Conservation (phyloP, 2,888 invertebrate species). For the Heteropelma amictum region DNA sequence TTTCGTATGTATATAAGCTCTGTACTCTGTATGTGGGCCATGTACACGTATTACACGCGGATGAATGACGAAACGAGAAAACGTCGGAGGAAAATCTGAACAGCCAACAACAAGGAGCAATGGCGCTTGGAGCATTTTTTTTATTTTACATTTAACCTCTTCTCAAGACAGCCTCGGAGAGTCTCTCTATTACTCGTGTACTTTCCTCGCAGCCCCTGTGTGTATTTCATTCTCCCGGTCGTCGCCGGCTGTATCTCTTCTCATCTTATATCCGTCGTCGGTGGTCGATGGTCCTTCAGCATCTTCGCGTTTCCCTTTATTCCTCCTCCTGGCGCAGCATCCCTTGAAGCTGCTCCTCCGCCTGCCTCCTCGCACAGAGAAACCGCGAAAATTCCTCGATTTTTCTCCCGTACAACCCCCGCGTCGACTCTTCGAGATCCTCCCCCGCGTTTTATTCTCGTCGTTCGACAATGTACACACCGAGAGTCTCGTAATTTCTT, state of each 20-base stretch:
- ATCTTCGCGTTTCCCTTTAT: conserved; percentile 19
- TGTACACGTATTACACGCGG: too few relatives aligned
- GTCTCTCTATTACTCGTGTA: conserved; percentile 54
- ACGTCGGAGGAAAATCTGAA: conserved; percentile 73
- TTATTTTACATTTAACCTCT: conserved; percentile 75
- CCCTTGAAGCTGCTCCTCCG: conserved; percentile 9
- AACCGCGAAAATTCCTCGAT: conserved; percentile 36
- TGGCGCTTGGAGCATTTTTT: conserved; percentile 61
- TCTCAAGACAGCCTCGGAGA: conserved; percentile 72
- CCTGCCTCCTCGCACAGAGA: conserved; percentile 53
- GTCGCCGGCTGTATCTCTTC: background rate
- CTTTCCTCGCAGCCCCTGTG: conserved; percentile 57
- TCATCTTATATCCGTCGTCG: conserved; percentile 44
- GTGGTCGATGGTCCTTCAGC: conserved; percentile 68
- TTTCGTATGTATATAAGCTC: conserved; percentile 34
- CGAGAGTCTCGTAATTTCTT: conserved; percentile 58
- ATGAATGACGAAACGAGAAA: too few relatives aligned
- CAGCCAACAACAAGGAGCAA: conserved; percentile 74
- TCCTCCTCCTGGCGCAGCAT: background rate
- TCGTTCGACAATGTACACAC: conserved; percentile 67
- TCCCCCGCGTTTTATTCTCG: conserved; percentile 32
- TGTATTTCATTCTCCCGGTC: background rate
- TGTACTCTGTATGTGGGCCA: conserved; percentile 23
- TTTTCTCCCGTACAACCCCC: conserved; percentile 22
- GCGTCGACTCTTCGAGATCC: conserved; percentile 16